These are phyloP conservation scores for Pachypsylla venusta DNA, from an alignment of 1,140 invertebrate genomes.

Conservation along the genomic window DNA sequence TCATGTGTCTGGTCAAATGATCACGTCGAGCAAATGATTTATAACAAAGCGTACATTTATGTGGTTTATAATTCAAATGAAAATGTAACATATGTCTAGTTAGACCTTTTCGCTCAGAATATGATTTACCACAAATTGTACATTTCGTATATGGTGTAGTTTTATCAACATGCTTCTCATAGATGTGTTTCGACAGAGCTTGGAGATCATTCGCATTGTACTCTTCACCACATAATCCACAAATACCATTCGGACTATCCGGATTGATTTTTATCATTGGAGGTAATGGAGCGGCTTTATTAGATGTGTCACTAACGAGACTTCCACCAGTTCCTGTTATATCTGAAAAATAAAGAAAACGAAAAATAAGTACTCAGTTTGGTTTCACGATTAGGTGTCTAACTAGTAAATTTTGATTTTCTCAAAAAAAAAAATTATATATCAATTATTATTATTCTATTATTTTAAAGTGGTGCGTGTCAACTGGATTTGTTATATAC, in stretches of 20 bases:
- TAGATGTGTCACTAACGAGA: too few species aligned
- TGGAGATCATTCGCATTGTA: not conserved
- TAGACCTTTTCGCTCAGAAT: not conserved
- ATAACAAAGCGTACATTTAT: constrained; percentile 38
- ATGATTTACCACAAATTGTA: not conserved
- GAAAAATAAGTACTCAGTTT: too few species aligned
- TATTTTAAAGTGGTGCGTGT: too few species aligned
- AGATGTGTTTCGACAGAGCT: constrained; percentile 3
- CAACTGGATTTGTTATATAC: too few species aligned
- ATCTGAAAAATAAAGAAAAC: too few species aligned
- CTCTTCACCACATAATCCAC: constrained; percentile 3
- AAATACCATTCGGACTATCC: not conserved
- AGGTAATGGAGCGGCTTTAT: too few species aligned
- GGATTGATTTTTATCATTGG: not conserved
- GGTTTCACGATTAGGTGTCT: too few species aligned
- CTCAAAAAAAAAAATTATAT: too few species aligned
- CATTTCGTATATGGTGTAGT: not conserved
- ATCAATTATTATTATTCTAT: too few species aligned
- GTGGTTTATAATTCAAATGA: constrained; percentile 7
- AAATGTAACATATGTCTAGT: not conserved
- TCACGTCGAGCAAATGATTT: constrained; percentile 78
- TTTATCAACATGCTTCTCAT: not conserved
- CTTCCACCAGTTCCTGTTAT: too few species aligned
- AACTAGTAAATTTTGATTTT: too few species aligned
- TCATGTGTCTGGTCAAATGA: constrained; percentile 63